phyloP scores from a whole-genome alignment of 2,113 vertebrate species.

The Pelecanus crispus region DNA sequence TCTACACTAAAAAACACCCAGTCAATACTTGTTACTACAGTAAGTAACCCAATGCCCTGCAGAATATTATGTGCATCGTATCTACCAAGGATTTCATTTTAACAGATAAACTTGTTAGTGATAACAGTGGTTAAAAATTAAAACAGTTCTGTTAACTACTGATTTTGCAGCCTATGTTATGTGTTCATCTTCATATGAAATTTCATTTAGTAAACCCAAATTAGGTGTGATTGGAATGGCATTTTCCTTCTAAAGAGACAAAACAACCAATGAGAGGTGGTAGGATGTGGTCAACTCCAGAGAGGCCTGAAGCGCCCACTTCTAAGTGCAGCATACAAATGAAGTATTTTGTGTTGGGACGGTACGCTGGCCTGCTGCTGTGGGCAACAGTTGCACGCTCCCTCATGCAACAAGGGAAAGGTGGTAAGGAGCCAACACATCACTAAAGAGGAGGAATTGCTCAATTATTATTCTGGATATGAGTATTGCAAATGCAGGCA shows the following conservation, averaged over 20 bases:
- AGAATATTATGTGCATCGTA: not conserved
- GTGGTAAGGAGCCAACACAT: too few relatives aligned
- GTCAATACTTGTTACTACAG: slow-evolving; percentile 45
- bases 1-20: slow-evolving; percentile 23
- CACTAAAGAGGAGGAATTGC: too few relatives aligned
- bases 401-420: not conserved
- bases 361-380: not conserved
- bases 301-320: not conserved
- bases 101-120: not conserved
- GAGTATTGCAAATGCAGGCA: too few relatives aligned
- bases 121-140: not conserved
- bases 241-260: slow-evolving; percentile 32
- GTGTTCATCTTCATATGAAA: not conserved
- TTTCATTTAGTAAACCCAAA: not conserved
- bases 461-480: too few relatives aligned
- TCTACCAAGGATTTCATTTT: not conserved
- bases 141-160: not conserved
- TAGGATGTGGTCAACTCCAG: not conserved
- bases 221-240: not conserved
- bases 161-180: not conserved
- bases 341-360: not conserved
- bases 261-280: not conserved
- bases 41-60: not conserved
- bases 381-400: fast-evolving
- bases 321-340: not conserved